Percentiles rank a stretch among this genome's conserved stretches.
phyloP scores from a whole-genome alignment of 92 coral and sea anemone genomes.

The Siderastrea radians region DNA sequence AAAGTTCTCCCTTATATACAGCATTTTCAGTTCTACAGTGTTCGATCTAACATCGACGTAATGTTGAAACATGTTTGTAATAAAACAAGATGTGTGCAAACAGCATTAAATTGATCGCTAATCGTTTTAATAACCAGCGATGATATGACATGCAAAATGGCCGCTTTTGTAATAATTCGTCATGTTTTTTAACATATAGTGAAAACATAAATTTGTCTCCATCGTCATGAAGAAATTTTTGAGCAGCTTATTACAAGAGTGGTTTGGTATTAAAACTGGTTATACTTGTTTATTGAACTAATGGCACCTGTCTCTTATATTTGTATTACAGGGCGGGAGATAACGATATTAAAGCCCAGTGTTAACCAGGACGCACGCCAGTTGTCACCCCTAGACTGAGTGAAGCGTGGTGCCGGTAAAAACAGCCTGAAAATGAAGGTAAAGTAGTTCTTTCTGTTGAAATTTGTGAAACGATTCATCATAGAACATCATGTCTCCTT shows the following conservation, averaged over 20 bases:
- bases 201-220: too few species aligned
- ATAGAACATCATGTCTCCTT: too few species aligned
- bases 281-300: neutral
- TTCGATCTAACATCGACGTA: neutral
- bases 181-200: neutral
- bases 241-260: neutral
- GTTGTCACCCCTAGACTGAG: neutral
- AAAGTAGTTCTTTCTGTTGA: neutral
- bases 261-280: neutral
- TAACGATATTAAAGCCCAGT: neutral
- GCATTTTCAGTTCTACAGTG: neutral
- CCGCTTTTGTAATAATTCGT: neutral
- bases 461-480: neutral
- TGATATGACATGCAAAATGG: neutral
- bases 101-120: neutral
- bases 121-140: neutral
- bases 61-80: neutral
- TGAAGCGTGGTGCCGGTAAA: neutral
- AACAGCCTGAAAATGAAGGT: conserved; percentile 15
- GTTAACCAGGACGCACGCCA: neutral
- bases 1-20: too few species aligned
- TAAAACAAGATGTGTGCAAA: neutral
- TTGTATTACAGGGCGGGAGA: conserved; percentile 1
- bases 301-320: neutral
- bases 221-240: too few species aligned